These are phyloP conservation scores for Microcebus lehilahytsara DNA, from an alignment of 2,113 vertebrate species.

Conservation along the genomic window DNA sequence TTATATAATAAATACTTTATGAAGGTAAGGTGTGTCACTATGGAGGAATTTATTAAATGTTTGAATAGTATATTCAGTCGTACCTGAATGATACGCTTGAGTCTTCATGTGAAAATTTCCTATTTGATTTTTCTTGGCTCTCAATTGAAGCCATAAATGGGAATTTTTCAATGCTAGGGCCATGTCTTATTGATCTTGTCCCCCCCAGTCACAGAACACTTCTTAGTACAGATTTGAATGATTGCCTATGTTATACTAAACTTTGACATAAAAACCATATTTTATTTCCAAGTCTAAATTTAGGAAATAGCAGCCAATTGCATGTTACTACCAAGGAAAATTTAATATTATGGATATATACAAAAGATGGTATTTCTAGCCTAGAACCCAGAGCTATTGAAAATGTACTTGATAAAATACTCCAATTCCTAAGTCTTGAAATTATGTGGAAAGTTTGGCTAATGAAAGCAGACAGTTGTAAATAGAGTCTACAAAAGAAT, in stretches of 20 bases:
- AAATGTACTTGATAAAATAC: constrained; percentile 43
- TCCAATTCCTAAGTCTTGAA: constrained; percentile 18
- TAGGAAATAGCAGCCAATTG: constrained; percentile 7
- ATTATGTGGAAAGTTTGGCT: constrained; percentile 35
- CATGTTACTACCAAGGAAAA: not conserved
- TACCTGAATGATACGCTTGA: not conserved
- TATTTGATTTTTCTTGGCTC: not conserved
- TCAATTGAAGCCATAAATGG: not conserved
- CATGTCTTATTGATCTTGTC: not conserved
- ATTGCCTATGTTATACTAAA: not conserved
- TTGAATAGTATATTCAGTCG: not conserved
- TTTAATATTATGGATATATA: not conserved
- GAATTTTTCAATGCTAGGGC: not conserved
- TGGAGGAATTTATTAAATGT: not conserved
- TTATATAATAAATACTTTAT: not conserved
- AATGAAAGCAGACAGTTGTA: constrained; percentile 13
- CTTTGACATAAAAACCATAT: not conserved
- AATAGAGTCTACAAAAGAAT: not conserved
- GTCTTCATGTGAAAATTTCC: not conserved
- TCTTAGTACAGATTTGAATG: not conserved
- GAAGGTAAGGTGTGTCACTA: not conserved
- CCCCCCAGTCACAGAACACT: not conserved
- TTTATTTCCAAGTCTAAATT: constrained; percentile 32
- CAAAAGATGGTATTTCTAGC: not conserved
- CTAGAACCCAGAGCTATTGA: not conserved